A percentile compares a stretch with the other conserved stretches of the same genome.
These are phyloP conservation scores for Lithobius niger DNA, from an alignment of 1,140 invertebrate species.

Conservation along the genomic window DNA sequence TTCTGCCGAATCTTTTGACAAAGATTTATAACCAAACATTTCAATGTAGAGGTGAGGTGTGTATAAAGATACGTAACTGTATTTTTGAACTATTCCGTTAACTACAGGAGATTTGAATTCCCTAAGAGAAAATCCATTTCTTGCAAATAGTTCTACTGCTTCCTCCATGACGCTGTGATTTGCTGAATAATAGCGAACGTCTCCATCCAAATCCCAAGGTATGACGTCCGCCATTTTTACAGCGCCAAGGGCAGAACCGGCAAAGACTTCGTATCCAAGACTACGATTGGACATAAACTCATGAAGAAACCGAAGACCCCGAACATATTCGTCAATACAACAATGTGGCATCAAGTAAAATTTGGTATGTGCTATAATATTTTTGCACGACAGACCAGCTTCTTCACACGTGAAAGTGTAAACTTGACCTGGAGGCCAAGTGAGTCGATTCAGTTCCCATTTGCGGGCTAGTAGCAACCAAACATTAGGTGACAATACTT, in stretches of 20 bases:
- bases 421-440: background rate
- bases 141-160: constrained; percentile 11
- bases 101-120: constrained; percentile 1
- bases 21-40: background rate
- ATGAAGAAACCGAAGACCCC: constrained; percentile 12
- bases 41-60: constrained; percentile 6
- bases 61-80: background rate
- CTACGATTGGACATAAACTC: constrained; percentile 5
- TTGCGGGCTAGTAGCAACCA: constrained; percentile 19
- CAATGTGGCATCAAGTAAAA: constrained; percentile 16
- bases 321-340: constrained; percentile 16
- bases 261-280: constrained; percentile 22
- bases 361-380: background rate
- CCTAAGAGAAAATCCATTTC: constrained; percentile 14
- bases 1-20: constrained; percentile 9
- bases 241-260: constrained; percentile 23
- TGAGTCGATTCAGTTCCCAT: constrained; percentile 18
- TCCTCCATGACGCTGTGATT: constrained; percentile 15
- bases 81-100: background rate
- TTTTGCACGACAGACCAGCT: constrained; percentile 15
- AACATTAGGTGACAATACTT: background rate
- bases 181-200: constrained; percentile 18
- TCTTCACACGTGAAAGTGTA: constrained; percentile 18
- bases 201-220: constrained; percentile 26
- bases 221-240: constrained; percentile 23